Conservation (phyloP, 37 sponge, comb jelly and placozoan species). For the Geodia barretti region DNA sequence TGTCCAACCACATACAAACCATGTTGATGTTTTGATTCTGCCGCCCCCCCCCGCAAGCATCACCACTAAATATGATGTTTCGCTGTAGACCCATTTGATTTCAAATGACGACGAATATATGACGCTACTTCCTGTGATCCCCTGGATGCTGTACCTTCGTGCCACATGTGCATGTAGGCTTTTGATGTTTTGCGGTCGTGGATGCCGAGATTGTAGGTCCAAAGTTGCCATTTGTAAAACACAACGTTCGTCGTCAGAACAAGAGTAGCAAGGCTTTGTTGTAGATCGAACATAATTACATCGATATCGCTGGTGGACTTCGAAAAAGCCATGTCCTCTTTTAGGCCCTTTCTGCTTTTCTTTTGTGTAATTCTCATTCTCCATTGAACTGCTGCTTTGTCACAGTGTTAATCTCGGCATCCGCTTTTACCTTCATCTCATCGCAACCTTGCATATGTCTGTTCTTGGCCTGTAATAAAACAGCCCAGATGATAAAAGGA, state of each 20-base stretch:
- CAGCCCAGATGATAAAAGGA: no score
- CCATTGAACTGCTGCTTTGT: background rate
- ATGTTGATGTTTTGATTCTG: slow-evolving; percentile 37
- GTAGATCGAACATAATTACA: slow-evolving; percentile 17
- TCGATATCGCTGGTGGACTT: background rate
- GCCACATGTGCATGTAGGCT: slow-evolving; percentile 33
- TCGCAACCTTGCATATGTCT: slow-evolving; percentile 43
- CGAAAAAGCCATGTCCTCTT: slow-evolving; percentile 24
- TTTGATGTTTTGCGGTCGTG: slow-evolving; percentile 9
- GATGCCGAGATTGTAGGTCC: slow-evolving; percentile 49
- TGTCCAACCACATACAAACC: slow-evolving; percentile 14
- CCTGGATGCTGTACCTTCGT: slow-evolving; percentile 19
- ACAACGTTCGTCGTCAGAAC: slow-evolving; percentile 20
- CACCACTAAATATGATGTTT: slow-evolving; percentile 16
- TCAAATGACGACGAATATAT: slow-evolving; percentile 1
- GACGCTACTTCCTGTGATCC: slow-evolving; percentile 30
- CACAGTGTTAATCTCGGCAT: slow-evolving; percentile 17
- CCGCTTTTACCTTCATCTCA: background rate
- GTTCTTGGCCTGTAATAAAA: slow-evolving; percentile 28
- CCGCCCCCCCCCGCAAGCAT: slow-evolving; percentile 41
- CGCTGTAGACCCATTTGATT: background rate
- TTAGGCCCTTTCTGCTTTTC: slow-evolving; percentile 16
- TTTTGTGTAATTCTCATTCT: slow-evolving; percentile 10
- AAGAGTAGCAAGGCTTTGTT: slow-evolving; percentile 31
- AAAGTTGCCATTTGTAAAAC: slow-evolving; percentile 38